Conservation (phyloP, 2,797 vertebrate species). For the Pantherophis alleghaniensis region DNA sequence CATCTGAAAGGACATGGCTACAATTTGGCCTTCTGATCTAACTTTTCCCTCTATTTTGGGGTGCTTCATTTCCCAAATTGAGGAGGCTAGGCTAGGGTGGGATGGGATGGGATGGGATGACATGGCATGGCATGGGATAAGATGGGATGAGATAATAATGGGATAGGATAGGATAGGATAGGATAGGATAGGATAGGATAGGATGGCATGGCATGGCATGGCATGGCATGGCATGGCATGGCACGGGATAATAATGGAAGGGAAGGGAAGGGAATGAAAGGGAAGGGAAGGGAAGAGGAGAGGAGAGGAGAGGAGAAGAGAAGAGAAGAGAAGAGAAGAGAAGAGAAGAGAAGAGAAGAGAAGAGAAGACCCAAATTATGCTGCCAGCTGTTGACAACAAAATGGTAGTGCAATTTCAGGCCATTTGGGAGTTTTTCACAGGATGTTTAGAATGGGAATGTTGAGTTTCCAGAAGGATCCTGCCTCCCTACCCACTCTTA, state of each 20-base stretch:
- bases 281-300: too few relatives aligned
- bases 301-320: background rate
- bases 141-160: too few relatives aligned
- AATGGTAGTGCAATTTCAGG: background rate
- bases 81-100: background rate
- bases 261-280: too few relatives aligned
- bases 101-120: fast-evolving
- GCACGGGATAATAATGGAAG: too few relatives aligned
- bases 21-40: background rate
- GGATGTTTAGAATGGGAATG: background rate
- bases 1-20: background rate
- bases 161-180: too few relatives aligned
- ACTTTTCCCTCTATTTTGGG: background rate
- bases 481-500: background rate
- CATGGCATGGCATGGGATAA: too few relatives aligned
- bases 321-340: background rate
- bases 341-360: background rate
- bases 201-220: too few relatives aligned
- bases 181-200: too few relatives aligned
- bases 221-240: too few relatives aligned
- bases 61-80: background rate
- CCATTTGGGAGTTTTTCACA: background rate
- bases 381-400: background rate
- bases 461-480: background rate
- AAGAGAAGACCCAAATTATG: background rate